Percentiles rank a stretch among this genome's conserved stretches.
These are phyloP conservation scores for Hyperopisus bebe DNA, from an alignment of 2,113 vertebrate species.

Conservation along the genomic window DNA sequence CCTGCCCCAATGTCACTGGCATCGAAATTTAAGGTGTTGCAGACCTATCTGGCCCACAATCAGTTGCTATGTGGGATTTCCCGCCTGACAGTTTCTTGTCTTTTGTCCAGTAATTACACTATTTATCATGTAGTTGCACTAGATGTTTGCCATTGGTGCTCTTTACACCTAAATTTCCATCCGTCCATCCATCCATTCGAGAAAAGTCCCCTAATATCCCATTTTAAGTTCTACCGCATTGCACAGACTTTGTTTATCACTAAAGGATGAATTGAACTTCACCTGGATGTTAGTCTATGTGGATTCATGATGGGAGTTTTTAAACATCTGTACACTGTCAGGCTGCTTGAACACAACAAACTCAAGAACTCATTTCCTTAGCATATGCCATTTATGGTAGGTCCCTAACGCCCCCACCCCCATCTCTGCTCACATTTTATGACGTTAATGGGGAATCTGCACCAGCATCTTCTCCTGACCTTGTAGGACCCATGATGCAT, in stretches of 20 bases:
- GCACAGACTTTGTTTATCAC: not conserved
- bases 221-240: not conserved
- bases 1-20: no score
- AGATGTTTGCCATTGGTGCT: not conserved
- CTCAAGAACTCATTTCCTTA: not conserved
- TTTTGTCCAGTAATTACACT: not conserved
- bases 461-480: not conserved
- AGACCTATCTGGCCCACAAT: no score
- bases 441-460: not conserved
- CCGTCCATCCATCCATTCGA: not conserved
- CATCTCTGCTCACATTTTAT: not conserved
- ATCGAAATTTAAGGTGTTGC: no score
- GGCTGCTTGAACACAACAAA: not conserved
- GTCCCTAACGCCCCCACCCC: not conserved
- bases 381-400: not conserved
- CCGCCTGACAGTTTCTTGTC: not conserved
- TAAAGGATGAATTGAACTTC: not conserved
- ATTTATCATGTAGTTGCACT: not conserved
- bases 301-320: not conserved
- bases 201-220: not conserved
- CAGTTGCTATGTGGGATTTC: not conserved
- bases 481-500: not conserved
- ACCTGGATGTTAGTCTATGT: not conserved
- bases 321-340: not conserved
- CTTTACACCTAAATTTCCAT: not conserved